phyloP scores from a whole-genome alignment of 2,113 vertebrate genomes.

The Macquaria australasica region DNA sequence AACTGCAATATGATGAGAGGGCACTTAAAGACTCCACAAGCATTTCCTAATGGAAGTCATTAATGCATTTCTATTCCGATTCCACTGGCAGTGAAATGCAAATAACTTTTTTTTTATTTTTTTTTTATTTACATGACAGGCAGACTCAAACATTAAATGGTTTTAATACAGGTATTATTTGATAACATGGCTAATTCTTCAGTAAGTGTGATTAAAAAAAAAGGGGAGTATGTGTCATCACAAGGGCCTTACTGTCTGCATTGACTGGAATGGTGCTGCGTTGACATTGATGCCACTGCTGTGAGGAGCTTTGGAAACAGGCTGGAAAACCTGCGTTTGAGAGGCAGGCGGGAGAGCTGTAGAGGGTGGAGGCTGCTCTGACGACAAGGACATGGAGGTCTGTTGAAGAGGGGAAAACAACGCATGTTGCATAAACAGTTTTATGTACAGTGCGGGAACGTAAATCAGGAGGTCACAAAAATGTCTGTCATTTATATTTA shows the following conservation, averaged over 20 bases:
- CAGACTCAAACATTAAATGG: not conserved
- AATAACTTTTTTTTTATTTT: not conserved
- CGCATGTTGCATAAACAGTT: slow-evolving; percentile 20
- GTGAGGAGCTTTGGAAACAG: slow-evolving; percentile 93
- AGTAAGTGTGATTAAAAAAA: not conserved
- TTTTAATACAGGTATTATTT: slow-evolving; percentile 2
- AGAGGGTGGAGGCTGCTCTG: slow-evolving; percentile 91
- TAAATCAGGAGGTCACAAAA: not conserved
- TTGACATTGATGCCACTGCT: slow-evolving; percentile 98
- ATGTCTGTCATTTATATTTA: not conserved
- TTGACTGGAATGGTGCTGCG: slow-evolving; percentile 99
- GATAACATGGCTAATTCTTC: not conserved
- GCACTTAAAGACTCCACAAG: slow-evolving; percentile 7
- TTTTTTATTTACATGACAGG: not conserved
- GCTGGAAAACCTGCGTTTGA: slow-evolving; percentile 94
- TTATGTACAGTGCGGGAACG: not conserved
- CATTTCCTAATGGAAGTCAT: not conserved
- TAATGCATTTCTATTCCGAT: slow-evolving; percentile 7
- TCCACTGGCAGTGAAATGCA: not conserved
- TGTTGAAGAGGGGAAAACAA: slow-evolving; percentile 68
- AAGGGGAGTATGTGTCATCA: not conserved
- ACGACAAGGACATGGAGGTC: slow-evolving; percentile 92
- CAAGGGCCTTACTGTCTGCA: slow-evolving; percentile 93
- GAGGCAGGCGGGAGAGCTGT: slow-evolving; percentile 88
- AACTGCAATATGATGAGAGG: slow-evolving; percentile 23